Base-by-base conservation (phyloP, 2,888 invertebrate species). In the Microchrysa polita region DNA sequence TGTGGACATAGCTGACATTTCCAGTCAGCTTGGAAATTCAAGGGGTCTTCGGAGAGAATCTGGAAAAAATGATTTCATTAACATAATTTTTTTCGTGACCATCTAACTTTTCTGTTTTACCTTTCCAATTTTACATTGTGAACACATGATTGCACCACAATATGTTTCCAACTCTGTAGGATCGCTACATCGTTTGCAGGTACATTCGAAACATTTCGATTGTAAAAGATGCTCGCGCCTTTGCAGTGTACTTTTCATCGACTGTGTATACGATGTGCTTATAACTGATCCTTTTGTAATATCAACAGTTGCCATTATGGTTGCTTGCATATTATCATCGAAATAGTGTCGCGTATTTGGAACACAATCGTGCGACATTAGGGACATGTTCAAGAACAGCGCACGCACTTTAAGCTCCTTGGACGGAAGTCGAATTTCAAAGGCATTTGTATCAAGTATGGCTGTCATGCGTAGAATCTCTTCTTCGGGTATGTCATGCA, bases 281-380 rank as follows among this genome's bases (percentile, higher is more conserved):
- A 93, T 89, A 59, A 88, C 84, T 57, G 89, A 89, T 4, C 91
- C 92, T 84, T 92, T 91, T 67, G 87, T 83, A 72, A 93, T 91
- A 14, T 79, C 74, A 1, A 80, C 85, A 9, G 90, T 90, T 16
- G 92, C 91, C 78, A 90, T 86, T 23, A 92, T 84, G 1, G 89
- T 86, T 65, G 93, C 87, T 79, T 87, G 84, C 81, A 87, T 87
- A 61, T 89, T 87, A 14, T 88, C 87, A 71, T 88, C 89, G 55
- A 90, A 91, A 44, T 88, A 86, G 80, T 93, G 92, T 65, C 89
- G 87, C 0, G 92, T 91, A 80, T 93, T 93, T 23, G 92, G 89
- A 76, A 86, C 87, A 80, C 93, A 93, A 79, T 90, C 89, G 80
- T 93, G 93, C 69, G 91, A 88, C 82, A 92, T 87, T 87, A 93